Percentiles rank a stretch among this genome's conserved stretches.
Conservation (phyloP, 2,888 invertebrate species). For the Lepeophtheirus nordmannii region DNA sequence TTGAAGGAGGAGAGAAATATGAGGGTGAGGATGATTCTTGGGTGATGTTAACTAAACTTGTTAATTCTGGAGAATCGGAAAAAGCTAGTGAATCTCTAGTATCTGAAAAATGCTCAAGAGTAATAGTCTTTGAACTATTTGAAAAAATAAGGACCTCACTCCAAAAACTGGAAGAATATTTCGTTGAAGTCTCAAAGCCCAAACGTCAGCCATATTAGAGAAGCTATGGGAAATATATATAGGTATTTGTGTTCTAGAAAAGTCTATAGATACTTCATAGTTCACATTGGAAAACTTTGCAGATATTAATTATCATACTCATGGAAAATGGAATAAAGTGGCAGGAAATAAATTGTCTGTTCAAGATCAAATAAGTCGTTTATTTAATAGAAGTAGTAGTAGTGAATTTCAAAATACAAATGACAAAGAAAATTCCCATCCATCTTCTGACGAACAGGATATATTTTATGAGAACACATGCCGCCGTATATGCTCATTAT, state of each 20-base stretch:
- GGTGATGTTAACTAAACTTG: constrained; percentile 31
- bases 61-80: constrained; percentile 7
- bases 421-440: too few relatives aligned
- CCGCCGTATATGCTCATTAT: constrained; percentile 35
- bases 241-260: constrained; percentile 66
- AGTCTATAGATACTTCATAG: constrained; percentile 65
- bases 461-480: not conserved
- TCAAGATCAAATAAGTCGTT: constrained; percentile 45
- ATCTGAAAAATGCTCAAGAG: not conserved
- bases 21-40: constrained; percentile 31
- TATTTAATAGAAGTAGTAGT: constrained; percentile 30
- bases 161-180: constrained; percentile 58
- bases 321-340: constrained; percentile 52
- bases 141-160: constrained; percentile 59
- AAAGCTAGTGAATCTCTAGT: not conserved
- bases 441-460: too few relatives aligned
- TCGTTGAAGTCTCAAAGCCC: constrained; percentile 57
- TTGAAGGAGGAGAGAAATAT: constrained; percentile 48
- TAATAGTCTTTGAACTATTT: constrained; percentile 6
- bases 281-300: constrained; percentile 48
- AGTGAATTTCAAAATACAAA: not conserved
- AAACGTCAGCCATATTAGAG: constrained; percentile 58
- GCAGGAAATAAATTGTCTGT: constrained; percentile 52
- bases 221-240: constrained; percentile 65
- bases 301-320: constrained; percentile 47